Evolutionary conservation across 2,888 invertebrate genomes (phyloP), one percentile per base, ranked within the genome.

Genomic region (Cephus pygmeus): DNA sequence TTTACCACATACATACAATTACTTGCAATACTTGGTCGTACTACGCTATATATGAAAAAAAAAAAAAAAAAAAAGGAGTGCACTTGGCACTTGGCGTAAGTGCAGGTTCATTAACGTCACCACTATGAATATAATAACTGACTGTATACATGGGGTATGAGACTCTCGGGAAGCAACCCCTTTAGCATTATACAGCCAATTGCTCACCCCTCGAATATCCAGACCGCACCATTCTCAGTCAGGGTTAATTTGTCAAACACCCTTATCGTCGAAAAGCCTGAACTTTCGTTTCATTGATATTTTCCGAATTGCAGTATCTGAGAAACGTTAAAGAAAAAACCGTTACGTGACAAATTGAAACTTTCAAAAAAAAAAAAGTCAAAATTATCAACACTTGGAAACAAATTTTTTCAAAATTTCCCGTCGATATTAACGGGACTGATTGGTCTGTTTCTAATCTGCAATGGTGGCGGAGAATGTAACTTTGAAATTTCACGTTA

Each of bases 101-200:
- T 71, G 71, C 71, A 34, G 31, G 12, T 34, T 71, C 71, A 34
- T 71, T 71, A 71, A 34, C 71, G 71, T 12, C 71, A 15, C 71
- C 12, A 12, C 31, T 71, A 71, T 71, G 71, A 71, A 71, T 71
- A 31, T 71, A 34, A 71, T 71, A 71, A 33, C 71, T 71, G 33
- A 23, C 34, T 31, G 15, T 71, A 71, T 34, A 23, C 73, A 33
- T 56, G 77, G 75, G 77, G 73, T 74, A 73, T 30, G 15, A 40
- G 56, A 69, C 73, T 34, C 33, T 71, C 40, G 75, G 35, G 79
- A 69, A 80, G 77, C 78, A 79, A 84, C 86, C 85, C 85, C 84
- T 80, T 86, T 82, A 82, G 77, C 80, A 86, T 90, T 90, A 88
- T 88, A 90, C 89, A 88, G 87, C 84, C 90, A 89, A 90, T 90